Base-by-base conservation (phyloP, 2,113 vertebrate genomes). In the Symphodus melops region DNA sequence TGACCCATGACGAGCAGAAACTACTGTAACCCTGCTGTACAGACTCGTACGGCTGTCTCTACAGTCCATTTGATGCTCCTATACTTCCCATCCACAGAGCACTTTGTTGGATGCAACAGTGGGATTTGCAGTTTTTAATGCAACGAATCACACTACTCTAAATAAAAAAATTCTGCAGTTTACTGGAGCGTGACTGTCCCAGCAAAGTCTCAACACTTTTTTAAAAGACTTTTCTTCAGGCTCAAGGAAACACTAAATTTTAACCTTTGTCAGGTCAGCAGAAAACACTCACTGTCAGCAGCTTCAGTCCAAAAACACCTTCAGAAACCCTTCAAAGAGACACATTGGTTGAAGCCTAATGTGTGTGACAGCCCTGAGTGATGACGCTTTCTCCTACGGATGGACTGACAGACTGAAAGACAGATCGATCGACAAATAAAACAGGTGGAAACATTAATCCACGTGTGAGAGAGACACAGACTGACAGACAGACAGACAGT, bases 401-500 rank as follows among this genome's bases (percentile, higher is more conserved):
- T 77, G 58, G 44, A 86, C 52, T 67, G 59, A 82, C 72, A 86
- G 72, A 77, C 70, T 75, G 72, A 71, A 68, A 89, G 37, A 91
- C 64, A 89, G 69, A 87, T 64, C 1, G 37, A 61, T 66, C 65
- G 49, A 86, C 76, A 88, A 66, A 81, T 59, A 83, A 39, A 93
- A 95, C 95, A 95, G 92, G 85, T 83, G 52, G 56, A 68, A 81
- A 79, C 72, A 82, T 82, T 54, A 88, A 83, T 62, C 73, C 75
- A 83, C 68, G 77, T 79, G 82, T 91, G 67, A 86, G 66, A 84
- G 80, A 84, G 80, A 90, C 79, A 88, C 86, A 80, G 64, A 88
- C 80, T 72, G 86, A 92, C 76, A 92, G 80, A 91, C 74, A 86
- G 94, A 96, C 96, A 87, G 91, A 92, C 88, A 83, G 84, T 86